Conservation (phyloP, 2,888 invertebrate genomes). For the Pyrgus malvae region DNA sequence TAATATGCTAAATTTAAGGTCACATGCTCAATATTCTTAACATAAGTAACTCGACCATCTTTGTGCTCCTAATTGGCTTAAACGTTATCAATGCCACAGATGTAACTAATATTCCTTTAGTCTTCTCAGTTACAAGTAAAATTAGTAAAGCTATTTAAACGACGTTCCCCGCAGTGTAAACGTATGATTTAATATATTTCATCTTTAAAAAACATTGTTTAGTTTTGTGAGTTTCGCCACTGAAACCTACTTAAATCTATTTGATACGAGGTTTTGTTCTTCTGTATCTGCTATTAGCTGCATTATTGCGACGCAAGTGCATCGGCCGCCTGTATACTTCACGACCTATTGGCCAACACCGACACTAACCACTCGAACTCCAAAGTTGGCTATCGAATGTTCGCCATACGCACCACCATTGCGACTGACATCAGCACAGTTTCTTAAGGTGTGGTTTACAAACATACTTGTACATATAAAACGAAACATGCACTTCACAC, state of each 20-base stretch:
- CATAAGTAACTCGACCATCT: conserved; percentile 13
- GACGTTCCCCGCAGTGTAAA: background rate
- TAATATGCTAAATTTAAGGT: conserved; percentile 23
- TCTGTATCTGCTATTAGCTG: background rate
- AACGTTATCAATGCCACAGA: conserved; percentile 26
- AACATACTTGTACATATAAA: conserved; percentile 37
- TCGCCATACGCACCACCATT: conserved; percentile 42
- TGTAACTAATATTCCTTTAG: conserved; percentile 25
- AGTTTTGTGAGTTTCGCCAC: no score
- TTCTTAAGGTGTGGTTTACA: conserved; percentile 50
- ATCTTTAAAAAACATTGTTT: no score
- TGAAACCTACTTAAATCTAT: background rate
- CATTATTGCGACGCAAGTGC: background rate
- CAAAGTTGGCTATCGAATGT: conserved; percentile 43
- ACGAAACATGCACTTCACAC: conserved; percentile 48
- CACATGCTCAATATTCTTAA: conserved; percentile 17
- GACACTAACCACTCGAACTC: conserved; percentile 44
- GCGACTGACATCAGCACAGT: conserved; percentile 50
- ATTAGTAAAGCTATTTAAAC: background rate
- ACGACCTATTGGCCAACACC: conserved; percentile 36
- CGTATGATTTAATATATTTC: background rate
- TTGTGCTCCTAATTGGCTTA: conserved; percentile 22
- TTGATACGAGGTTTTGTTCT: background rate
- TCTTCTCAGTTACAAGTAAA: conserved; percentile 18
- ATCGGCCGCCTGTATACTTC: background rate